Evolutionary conservation across 2,888 invertebrate species (phyloP), one percentile per base, ranked within the genome.

Genomic region (Cantharis nigra): DNA sequence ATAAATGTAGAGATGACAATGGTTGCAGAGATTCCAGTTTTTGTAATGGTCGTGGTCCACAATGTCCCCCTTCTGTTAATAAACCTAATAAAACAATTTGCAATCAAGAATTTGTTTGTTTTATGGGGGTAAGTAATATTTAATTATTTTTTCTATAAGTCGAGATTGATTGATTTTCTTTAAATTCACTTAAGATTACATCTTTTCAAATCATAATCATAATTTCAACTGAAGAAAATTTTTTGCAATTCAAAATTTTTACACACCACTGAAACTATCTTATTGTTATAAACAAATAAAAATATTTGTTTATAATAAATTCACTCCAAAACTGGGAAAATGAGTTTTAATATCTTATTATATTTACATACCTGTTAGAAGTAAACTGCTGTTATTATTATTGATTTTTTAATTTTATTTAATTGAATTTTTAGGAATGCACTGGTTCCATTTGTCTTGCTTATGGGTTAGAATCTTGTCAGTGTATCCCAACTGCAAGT

Each of bases 401-500:
- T 78, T 81, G 5, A 11, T 10, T 1, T 30, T 26, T 26, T 33
- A 13, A 33, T 13, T 11, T 33, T 13, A 13, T 13, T 33, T 33
- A 13, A 4, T 13, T 33, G 33, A 67, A 14, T 81, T 86, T 85
- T 26, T 85, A 95, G 95, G 96, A 98, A 88, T 99, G 99, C 87
- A 97, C 97, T 0, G 98, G 98, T 0, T 98, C 98, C n/a, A 98
- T 99, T 86, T 99, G 99, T 90, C 91, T 98, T 83, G 97, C 97
- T 4, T 98, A 98, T 87, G 97, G 97, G 11, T 91, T 99, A 88
- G 97, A 98, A 89, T 98, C 98, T 62, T 99, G 99, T 86, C 97
- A 97, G 88, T 97, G 97, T 87, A 93, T 94, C 82, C 93, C 96
- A 7, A 93, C 94, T 49, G 63, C 76, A 26, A 76, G 92, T 83